Percentiles rank a stretch among this genome's conserved stretches.
phyloP scores from a whole-genome alignment of 2,113 vertebrate genomes.

The Thymallus thymallus region DNA sequence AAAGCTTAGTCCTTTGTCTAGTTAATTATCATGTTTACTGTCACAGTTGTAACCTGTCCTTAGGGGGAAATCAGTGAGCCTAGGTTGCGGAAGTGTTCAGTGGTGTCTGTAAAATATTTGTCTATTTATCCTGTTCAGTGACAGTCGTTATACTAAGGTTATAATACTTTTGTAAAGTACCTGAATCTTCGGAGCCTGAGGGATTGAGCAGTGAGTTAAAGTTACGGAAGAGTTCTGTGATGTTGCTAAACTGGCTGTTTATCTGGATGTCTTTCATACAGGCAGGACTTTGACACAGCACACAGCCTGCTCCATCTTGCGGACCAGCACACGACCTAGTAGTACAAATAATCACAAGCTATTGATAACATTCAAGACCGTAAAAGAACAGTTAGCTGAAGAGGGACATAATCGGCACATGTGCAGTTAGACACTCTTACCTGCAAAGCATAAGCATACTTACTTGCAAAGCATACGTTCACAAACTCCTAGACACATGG shows the following conservation, averaged over 20 bases:
- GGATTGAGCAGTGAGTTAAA: slow-evolving; percentile 75
- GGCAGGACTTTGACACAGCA: slow-evolving; percentile 83
- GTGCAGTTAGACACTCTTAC: background rate
- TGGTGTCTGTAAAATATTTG: slow-evolving; percentile 82
- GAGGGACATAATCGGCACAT: too few relatives aligned
- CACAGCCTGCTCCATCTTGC: slow-evolving; percentile 78
- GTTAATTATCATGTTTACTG: slow-evolving; percentile 51
- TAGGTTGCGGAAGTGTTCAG: slow-evolving; percentile 80
- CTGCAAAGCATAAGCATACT: slow-evolving; percentile 41
- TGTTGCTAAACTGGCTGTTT: slow-evolving; percentile 84
- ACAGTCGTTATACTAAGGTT: too few relatives aligned
- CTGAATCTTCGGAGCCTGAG: slow-evolving; percentile 54
- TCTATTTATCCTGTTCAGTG: slow-evolving; percentile 78
- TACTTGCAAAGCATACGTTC: slow-evolving; percentile 92
- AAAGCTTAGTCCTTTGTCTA: background rate
- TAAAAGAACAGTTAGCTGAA: too few relatives aligned
- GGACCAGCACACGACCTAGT: slow-evolving; percentile 81
- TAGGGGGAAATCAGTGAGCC: slow-evolving; percentile 66
- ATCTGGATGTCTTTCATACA: slow-evolving; percentile 88
- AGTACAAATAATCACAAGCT: background rate
- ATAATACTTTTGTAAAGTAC: slow-evolving; percentile 56
- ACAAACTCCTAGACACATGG: slow-evolving; percentile 86
- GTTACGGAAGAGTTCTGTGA: slow-evolving; percentile 79
- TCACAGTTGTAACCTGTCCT: slow-evolving; percentile 46
- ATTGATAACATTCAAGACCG: too few relatives aligned